Evolutionary conservation across 1,140 invertebrate genomes (phyloP), one percentile per base, ranked within the genome.

Genomic region (Ceratosolen fusciceps): DNA sequence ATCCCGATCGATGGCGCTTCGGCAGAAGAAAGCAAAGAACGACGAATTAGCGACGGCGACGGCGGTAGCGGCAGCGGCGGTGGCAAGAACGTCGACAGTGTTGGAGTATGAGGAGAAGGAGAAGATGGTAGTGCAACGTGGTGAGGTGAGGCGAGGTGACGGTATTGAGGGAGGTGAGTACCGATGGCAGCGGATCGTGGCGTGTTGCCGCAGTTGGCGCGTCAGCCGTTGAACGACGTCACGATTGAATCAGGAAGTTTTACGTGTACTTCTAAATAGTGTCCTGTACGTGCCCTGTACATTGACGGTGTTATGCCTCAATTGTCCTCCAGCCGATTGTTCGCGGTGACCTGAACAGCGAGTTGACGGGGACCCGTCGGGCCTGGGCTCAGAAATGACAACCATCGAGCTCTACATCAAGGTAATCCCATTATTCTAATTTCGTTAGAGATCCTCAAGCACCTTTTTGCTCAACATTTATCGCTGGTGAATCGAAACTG

Each of bases 371-470:
- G 19, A 10, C 19, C 31, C 19, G 39, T 10, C 34, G 14, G 39
- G 72, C 26, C 62, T 9, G 56, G 21, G 24, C 34, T 16, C 43
- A 74, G 80, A 77, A 73, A 89, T 90, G 89, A 90, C 88, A 80
- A 90, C 88, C 52, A 88, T 84, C 82, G 88, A 90, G 82, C 87
- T 90, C 56, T 90, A 90, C 85, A 87, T 88, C 67, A 90, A 90
- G 89, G 89, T 90, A 88, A 73, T 65, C 24, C n/a, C n/a, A n/a
- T n/a, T n/a, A n/a, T n/a, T n/a, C n/a, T n/a, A n/a, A n/a, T n/a
- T n/a, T n/a, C n/a, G n/a, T n/a, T n/a, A n/a, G n/a, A n/a, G n/a
- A n/a, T n/a, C n/a, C n/a, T n/a, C n/a, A n/a, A n/a, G n/a, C n/a
- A n/a, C n/a, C n/a, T n/a, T n/a, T n/a, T n/a, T n/a, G n/a, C n/a